Base-by-base conservation (phyloP, 2,888 invertebrate species). In the Drosophila yooni region DNA sequence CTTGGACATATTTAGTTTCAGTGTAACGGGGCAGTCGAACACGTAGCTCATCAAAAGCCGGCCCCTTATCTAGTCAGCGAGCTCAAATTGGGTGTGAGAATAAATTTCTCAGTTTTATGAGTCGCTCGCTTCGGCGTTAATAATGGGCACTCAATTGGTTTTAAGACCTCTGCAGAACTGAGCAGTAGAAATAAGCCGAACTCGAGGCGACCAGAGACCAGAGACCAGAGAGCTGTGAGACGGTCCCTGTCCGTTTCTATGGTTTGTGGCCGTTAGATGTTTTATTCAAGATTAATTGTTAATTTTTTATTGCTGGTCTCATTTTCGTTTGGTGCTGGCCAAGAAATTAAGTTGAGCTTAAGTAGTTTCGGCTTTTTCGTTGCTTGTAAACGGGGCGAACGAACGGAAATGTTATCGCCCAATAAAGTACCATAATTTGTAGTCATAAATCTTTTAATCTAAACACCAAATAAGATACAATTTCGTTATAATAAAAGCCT, bases 41-140 rank as follows among this genome's bases (percentile, higher is more conserved):
- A 34, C 38, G 50, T 33, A 36, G 74, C 74, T 79, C 77, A 67
- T 78, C 74, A 77, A 78, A 56, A 33, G 56, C 36, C 48, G 53
- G 46, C 59, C 59, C 46, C 66, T 81, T 84, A 84, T 87, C 85
- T 84, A 54, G 73, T 56, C 74, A 56, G 70, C 73, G 58, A 72
- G 50, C 77, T 83, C 79, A 83, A 89, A 89, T 88, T 89, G 87
- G 89, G 89, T 90, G 89, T 89, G 90, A 90, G 90, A 90, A 90
- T 87, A 89, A 87, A 89, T 87, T 89, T 89, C 81, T 83, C 73
- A 82, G 83, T 81, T 87, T 87, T 88, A 89, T 71, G 87, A 76
- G 75, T 67, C 67, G 85, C 71, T 74, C 72, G 77, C 79, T 60
- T 72, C 79, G 82, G 83, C 87, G 73, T 83, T 86, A 80, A 84